Percentiles rank a stretch among this genome's conserved stretches.
Evolutionary conservation across 2,113 vertebrate genomes (phyloP).

Genomic region (Gasterosteus nipponicus): DNA sequence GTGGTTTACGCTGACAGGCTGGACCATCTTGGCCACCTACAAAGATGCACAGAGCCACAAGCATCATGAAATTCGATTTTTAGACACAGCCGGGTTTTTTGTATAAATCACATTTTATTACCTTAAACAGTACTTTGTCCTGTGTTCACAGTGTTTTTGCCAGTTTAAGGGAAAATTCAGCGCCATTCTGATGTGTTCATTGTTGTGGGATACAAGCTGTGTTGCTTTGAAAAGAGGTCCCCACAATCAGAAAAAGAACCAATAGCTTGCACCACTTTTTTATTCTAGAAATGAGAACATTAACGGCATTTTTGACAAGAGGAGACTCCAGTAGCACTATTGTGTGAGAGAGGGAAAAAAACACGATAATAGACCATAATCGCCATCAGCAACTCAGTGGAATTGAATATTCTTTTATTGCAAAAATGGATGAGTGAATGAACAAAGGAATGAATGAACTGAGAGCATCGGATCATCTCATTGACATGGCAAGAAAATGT

Average conservation of each 20-base stretch:
- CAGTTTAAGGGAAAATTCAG: not conserved
- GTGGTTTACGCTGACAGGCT: constrained; percentile 60
- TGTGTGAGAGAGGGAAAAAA: constrained; percentile 18
- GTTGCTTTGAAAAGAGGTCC: not conserved
- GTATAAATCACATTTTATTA: not conserved
- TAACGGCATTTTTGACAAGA: constrained; percentile 44
- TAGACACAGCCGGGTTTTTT: not conserved
- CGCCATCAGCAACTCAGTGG: constrained; percentile 15
- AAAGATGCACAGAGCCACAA: constrained; percentile 14
- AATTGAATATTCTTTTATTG: constrained; percentile 58
- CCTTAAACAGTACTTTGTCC: not conserved
- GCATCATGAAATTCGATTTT: constrained; percentile 5
- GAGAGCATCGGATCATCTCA: constrained; percentile 49
- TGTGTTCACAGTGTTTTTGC: not conserved
- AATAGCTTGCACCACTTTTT: constrained; percentile 11
- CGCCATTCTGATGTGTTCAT: not conserved
- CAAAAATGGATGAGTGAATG: constrained; percentile 41
- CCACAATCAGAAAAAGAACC: constrained; percentile 11
- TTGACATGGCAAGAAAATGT: constrained; percentile 46
- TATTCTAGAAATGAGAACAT: constrained; percentile 32
- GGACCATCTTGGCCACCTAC: constrained; percentile 37
- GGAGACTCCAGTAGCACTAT: constrained; percentile 26
- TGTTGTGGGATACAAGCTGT: not conserved
- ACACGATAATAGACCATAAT: constrained; percentile 46
- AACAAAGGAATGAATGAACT: constrained; percentile 56